Evolutionary conservation across 37 sponge, comb jelly and placozoan genomes (phyloP), one percentile per base, ranked within the genome.

Genomic region (Cliona cf. orientalis): DNA sequence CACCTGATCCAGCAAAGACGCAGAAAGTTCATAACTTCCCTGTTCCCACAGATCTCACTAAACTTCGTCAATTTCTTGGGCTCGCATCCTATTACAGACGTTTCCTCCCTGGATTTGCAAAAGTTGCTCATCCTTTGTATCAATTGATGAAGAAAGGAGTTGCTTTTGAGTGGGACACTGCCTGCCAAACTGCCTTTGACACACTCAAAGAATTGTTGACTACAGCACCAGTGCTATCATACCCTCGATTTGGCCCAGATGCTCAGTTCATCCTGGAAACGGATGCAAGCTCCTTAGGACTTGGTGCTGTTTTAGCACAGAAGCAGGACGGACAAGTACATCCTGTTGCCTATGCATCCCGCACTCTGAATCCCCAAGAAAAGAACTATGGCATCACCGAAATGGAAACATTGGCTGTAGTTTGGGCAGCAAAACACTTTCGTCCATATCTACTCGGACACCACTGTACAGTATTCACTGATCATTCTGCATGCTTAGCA

Each of bases 371-470:
- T 7, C 25, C 12, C 3, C 44, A 31, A 23, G 68, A 67, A 29
- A 81, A 75, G 43, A 88, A 88, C 44, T 88, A 90, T 55, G 81
- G 91, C 5, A 85, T 90, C 28, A 53, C 91, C 2, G 86, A 90
- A 31, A 62, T 90, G 2, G 91, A 90, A 42, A 85, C 91, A 5
- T 67, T 90, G 21, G 91, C 26, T 21, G 1, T 76, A 3, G 77
- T 76, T 5, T 76, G 77, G 77, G 77, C 62, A 12, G 64, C 42
- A 45, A 61, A 61, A 31, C 25, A 9, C 53, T n/a, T n/a, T n/a
- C n/a, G n/a, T n/a, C n/a, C n/a, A n/a, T n/a, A n/a, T n/a, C n/a
- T n/a, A n/a, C n/a, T n/a, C n/a, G n/a, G n/a, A n/a, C n/a, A n/a
- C n/a, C n/a, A n/a, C n/a, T n/a, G n/a, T n/a, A n/a, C n/a, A n/a